Evolutionary conservation across 2,888 invertebrate species (phyloP).

Genomic region (Caenorhabditis sinica): DNA sequence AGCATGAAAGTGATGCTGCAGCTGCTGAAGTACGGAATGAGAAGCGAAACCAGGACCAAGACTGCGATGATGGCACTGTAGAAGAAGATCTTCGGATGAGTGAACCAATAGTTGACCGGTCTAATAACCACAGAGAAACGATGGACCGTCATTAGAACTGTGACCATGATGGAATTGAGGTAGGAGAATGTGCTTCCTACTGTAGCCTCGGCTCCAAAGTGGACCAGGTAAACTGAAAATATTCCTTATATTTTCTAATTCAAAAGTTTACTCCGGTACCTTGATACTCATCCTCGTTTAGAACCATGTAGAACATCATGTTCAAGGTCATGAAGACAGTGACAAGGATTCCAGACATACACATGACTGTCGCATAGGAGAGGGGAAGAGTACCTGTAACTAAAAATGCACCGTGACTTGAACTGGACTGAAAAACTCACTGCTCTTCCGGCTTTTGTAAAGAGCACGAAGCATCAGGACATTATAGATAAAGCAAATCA

Average conservation of each 20-base stretch:
- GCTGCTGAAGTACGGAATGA: constrained; percentile 36
- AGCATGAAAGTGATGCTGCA: constrained; percentile 20
- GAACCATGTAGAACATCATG: background rate
- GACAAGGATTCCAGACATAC: constrained; percentile 1
- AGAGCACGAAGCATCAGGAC: background rate
- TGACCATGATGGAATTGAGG: constrained; percentile 5
- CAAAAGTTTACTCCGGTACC: background rate
- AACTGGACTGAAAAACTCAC: background rate
- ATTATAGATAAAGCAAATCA: background rate
- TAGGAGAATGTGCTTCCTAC: constrained; percentile 23
- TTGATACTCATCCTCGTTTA: constrained; percentile 7
- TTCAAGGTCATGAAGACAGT: constrained; percentile 4
- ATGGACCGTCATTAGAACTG: constrained; percentile 1
- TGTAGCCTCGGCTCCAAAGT: constrained; percentile 3
- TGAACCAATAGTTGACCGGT: constrained; percentile 1
- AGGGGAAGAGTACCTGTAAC: background rate
- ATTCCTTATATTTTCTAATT: background rate
- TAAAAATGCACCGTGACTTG: too few relatives aligned
- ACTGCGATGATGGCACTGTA: constrained; percentile 24
- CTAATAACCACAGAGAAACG: background rate
- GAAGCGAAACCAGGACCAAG: constrained; percentile 3
- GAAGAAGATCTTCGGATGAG: background rate
- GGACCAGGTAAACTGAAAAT: constrained; percentile 7
- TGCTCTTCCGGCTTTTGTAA: background rate
- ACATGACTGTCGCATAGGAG: background rate